Conservation (phyloP, 2,797 vertebrate genomes). For the Lepidocolaptes lacrymiger region DNA sequence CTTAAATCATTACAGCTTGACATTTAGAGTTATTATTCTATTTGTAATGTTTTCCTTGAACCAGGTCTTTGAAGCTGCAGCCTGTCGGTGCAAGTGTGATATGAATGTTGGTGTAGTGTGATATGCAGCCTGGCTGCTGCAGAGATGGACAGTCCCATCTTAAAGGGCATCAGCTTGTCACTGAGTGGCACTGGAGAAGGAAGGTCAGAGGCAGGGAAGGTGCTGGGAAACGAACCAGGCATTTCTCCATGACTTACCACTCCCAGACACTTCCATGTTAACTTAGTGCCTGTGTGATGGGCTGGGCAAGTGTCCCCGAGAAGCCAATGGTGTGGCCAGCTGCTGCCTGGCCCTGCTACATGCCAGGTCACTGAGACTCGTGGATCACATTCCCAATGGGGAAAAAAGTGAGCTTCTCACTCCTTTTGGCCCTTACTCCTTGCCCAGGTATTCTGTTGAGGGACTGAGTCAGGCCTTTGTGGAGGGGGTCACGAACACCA, state of each 20-base stretch:
- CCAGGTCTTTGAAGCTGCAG: background rate
- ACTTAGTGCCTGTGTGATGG: too few species aligned
- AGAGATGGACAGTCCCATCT: background rate
- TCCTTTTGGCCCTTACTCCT: background rate
- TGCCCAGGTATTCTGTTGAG: background rate
- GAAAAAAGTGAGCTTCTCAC: background rate
- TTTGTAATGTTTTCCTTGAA: background rate
- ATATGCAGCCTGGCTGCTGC: background rate
- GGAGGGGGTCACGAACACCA: background rate
- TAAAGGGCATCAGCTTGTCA: background rate
- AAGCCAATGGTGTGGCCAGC: background rate
- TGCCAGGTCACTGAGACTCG: too few species aligned
- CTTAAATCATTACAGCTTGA: background rate
- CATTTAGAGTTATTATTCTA: background rate
- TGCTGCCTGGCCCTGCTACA: background rate
- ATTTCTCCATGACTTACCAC: too few species aligned
- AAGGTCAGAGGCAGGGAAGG: background rate
- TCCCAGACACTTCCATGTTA: background rate
- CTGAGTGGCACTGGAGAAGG: background rate
- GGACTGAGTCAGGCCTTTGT: background rate
- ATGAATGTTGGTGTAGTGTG: too few species aligned
- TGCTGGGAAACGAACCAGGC: rapidly evolving
- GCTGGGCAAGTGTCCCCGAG: rapidly evolving
- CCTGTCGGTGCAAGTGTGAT: background rate
- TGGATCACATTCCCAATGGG: background rate